Percentiles rank a stretch among this genome's conserved stretches.
These are phyloP conservation scores for Drosophila helvetica DNA, from an alignment of 2,888 invertebrate species.

Conservation along the genomic window DNA sequence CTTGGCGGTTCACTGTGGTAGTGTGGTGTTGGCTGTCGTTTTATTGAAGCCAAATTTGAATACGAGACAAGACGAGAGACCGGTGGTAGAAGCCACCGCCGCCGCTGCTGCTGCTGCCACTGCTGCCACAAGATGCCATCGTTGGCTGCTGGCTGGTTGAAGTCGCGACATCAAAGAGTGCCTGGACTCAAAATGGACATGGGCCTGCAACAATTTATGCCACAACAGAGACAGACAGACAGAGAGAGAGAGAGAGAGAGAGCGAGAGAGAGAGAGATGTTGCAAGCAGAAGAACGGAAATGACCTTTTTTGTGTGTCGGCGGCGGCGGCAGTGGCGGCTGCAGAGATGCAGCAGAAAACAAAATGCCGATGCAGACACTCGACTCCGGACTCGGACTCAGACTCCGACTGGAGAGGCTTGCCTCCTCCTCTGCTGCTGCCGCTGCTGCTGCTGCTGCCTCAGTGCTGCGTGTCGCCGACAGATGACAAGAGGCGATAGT, in stretches of 20 bases:
- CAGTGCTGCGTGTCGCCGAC: constrained; percentile 70
- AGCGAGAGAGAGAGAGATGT: constrained; percentile 24
- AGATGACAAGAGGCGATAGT: constrained; percentile 77
- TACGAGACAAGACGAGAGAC: constrained; percentile 67
- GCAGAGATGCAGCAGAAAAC: constrained; percentile 40
- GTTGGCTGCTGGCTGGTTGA: constrained; percentile 12
- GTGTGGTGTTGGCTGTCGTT: constrained; percentile 71
- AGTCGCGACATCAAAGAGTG: constrained; percentile 78
- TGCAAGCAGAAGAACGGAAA: constrained; percentile 65
- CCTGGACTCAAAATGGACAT: constrained; percentile 78
- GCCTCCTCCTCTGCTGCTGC: background rate
- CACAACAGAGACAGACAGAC: constrained; percentile 44
- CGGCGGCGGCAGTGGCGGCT: constrained; percentile 26
- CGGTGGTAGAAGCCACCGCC: constrained; percentile 47
- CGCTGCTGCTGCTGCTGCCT: constrained; percentile 7
- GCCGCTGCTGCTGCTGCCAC: background rate
- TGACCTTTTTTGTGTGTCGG: constrained; percentile 64
- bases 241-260: constrained; percentile 5
- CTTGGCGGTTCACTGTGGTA: no score
- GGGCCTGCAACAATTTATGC: constrained; percentile 78
- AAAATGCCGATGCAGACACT: constrained; percentile 64
- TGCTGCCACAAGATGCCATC: constrained; percentile 16
- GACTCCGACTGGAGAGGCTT: background rate
- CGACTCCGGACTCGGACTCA: background rate
- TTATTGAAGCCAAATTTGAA: constrained; percentile 80